Evolutionary conservation across 2,113 vertebrate species (phyloP), one percentile per base, ranked within the genome.

Genomic region (Paedocypris sp.): DNA sequence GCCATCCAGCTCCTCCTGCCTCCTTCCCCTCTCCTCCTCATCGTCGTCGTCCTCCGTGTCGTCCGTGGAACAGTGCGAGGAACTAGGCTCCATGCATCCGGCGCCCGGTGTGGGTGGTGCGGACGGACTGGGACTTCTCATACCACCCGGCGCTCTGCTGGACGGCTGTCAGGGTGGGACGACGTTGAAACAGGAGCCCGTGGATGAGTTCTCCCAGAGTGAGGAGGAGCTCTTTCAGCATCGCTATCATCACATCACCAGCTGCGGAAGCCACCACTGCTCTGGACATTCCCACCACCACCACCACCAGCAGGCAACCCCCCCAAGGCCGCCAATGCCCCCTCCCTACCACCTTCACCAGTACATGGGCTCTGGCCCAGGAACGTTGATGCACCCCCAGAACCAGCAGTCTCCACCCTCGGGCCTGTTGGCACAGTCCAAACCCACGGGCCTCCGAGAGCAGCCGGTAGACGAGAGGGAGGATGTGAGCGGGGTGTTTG

Each of bases 291-390:
- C 53, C 39, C 53, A 58, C 38, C 77, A 80, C 48, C 83, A 75
- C 50, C 89, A 85, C 62, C 75, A 81, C 43, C 85, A 81, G 39
- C 77, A 82, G 54, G 31, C 47, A 4, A 67, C 58, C 62, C 69
- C 74, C 11, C 61, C 75, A 50, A 81, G 73, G 29, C 80, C 87
- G 20, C 74, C 83, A 47, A 86, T 96, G 83, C 93, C 90, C 8
- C 92, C 92, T 3, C 92, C 94, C 2, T 96, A 96, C 70, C 90
- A 91, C 11, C 75, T 91, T 20, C 88, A 92, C 73, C 89, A 91
- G 48, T 89, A 90, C 8, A 75, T 78, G 48, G 80, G 77, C 70
- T 79, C 86, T 43, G 32, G 75, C 52, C 76, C 80, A 1, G 86
- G 82, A 59, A 64, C 82, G 0, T 75, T 84, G 63, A 70, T 85